Percentiles rank a stretch among this genome's conserved stretches.
phyloP scores from a whole-genome alignment of 2,888 invertebrate species.

The Eupeodes luniger region DNA sequence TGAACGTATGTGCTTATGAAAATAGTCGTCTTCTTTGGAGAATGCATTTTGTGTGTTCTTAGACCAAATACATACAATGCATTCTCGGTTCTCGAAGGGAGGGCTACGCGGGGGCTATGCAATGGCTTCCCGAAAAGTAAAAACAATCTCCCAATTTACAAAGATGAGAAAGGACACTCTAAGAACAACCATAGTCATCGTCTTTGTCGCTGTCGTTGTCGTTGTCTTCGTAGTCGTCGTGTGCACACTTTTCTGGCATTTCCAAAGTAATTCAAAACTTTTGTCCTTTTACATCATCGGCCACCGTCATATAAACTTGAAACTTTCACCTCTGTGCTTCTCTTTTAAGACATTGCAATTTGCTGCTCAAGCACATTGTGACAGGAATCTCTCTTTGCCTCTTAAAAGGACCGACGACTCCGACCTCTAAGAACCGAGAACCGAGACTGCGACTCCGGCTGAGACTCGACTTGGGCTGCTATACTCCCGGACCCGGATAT shows the following conservation, averaged over 20 bases:
- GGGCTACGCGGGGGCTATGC: not conserved
- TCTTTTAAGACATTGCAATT: slow-evolving; percentile 70
- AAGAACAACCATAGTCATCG: slow-evolving; percentile 12
- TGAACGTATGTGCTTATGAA: not conserved
- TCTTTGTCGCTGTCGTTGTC: not conserved
- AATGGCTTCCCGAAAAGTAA: not conserved
- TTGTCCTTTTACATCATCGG: slow-evolving; percentile 63
- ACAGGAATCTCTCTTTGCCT: slow-evolving; percentile 42
- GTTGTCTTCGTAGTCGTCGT: not conserved
- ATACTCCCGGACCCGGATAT: slow-evolving; percentile 50
- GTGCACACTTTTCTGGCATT: slow-evolving; percentile 1
- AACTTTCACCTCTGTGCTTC: slow-evolving; percentile 56
- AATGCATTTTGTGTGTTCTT: not conserved
- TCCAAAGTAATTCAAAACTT: slow-evolving; percentile 72
- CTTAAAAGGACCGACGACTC: too few species aligned
- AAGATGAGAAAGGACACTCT: slow-evolving; percentile 22
- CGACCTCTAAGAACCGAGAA: too few species aligned
- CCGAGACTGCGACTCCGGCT: not conserved
- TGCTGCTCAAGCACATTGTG: slow-evolving; percentile 67
- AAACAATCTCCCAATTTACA: slow-evolving; percentile 6
- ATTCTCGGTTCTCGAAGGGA: slow-evolving; percentile 3
- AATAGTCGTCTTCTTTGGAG: not conserved
- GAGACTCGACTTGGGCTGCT: slow-evolving; percentile 9
- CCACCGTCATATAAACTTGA: slow-evolving; percentile 71
- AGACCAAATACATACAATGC: slow-evolving; percentile 14